Percentiles rank a stretch among this genome's conserved stretches.
Evolutionary conservation across 2,888 invertebrate species (phyloP).

Genomic region (Alcis repandata): DNA sequence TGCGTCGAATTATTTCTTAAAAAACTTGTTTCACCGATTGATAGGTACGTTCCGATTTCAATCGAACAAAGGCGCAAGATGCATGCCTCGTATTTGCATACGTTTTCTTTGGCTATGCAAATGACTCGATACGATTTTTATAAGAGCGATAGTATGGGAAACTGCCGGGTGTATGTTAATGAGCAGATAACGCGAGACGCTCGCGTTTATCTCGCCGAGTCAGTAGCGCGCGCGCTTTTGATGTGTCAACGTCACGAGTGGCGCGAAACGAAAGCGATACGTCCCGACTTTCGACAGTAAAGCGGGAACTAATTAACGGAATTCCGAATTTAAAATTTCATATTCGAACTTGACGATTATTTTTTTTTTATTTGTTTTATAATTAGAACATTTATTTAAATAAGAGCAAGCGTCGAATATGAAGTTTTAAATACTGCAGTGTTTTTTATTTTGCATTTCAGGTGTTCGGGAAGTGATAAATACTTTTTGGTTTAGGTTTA

Average conservation of each 20-base stretch:
- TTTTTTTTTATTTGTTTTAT: conserved; percentile 5
- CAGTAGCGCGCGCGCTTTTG: conserved; percentile 82
- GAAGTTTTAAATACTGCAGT: conserved; percentile 19
- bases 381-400: not conserved
- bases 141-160: conserved; percentile 72
- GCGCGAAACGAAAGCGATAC: conserved; percentile 55
- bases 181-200: conserved; percentile 75
- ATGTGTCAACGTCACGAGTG: conserved; percentile 70
- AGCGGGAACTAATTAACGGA: conserved; percentile 34
- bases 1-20: conserved; percentile 68
- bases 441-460: conserved; percentile 29
- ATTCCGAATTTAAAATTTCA: conserved; percentile 44
- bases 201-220: conserved; percentile 73
- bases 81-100: conserved; percentile 78
- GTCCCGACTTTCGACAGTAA: conserved; percentile 53
- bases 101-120: conserved; percentile 80
- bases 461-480: conserved; percentile 19
- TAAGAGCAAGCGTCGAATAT: conserved; percentile 8
- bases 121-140: conserved; percentile 72
- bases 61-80: conserved; percentile 75
- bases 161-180: conserved; percentile 76
- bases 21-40: conserved; percentile 84
- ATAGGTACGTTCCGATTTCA: conserved; percentile 79
- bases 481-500: conserved; percentile 26
- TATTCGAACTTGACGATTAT: conserved; percentile 41